Evolutionary conservation across 2,888 invertebrate genomes (phyloP), one percentile per base, ranked within the genome.

Genomic region (Prosopocoilus inquinatus): DNA sequence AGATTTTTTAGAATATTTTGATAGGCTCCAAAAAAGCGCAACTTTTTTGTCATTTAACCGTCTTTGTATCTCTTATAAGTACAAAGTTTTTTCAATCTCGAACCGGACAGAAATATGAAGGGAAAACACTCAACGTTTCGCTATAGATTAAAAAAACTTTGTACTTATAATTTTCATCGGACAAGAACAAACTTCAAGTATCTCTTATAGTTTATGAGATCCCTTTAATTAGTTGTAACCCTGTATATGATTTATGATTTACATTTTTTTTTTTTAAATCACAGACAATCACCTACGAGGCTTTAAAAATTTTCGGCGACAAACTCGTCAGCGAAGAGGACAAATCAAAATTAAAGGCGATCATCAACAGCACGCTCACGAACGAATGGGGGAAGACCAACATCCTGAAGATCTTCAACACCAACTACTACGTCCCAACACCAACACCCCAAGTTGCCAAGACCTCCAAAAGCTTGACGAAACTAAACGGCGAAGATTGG

Each of bases 271-370:
- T 47, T 47, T 2, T 44, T 38, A 5, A 50, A 12, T 69, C 73
- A 33, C 73, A 91, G 86, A 85, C 88, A 2, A 80, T 91, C 64
- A 78, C 83, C 32, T 86, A 91, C 64, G 94, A 95, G 81, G 87
- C 89, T 1, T 78, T 84, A 54, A 79, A 87, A 57, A 81, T 90
- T 69, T 94, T 95, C 75, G 81, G 84, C 62, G 90, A 93, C 70
- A 82, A 88, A 63, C 77, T 95, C 15, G 82, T 85, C 1, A 83
- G 81, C 13, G 79, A 81, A 3, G 84, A 87, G 16, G 88, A 91
- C 59, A 82, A 82, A 54, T 74, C 77, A n/a, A 81, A 82, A 67
- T 90, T 89, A 68, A 83, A 85, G 64, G 73, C 78, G 9, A 84
- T 92, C 54, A 72, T 88, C 1, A 79, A 80, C 60, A 82, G 81